Percentiles rank a stretch among this genome's conserved stretches.
Conservation (phyloP, 2,888 invertebrate species). For the Scaptomyza parva region DNA sequence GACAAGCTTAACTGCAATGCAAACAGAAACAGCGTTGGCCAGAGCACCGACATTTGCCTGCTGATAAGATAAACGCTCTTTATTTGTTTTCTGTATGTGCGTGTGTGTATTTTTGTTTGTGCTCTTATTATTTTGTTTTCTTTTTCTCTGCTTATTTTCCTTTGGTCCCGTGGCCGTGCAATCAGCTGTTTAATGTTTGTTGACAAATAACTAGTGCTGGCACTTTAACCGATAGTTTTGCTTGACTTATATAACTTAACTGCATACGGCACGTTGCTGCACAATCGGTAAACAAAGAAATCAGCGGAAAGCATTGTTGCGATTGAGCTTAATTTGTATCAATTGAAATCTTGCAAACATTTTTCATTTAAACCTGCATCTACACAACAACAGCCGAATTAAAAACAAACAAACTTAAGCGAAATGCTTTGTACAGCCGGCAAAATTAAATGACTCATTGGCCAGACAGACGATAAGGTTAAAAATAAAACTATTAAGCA, state of each 20-base stretch:
- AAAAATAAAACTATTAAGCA: not conserved
- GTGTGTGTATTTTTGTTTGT: conserved; percentile 13
- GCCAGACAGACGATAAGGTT: conserved; percentile 1
- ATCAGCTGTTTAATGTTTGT: conserved; percentile 58
- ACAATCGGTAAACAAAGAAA: not conserved
- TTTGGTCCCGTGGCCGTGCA: conserved; percentile 11
- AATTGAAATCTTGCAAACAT: conserved; percentile 50
- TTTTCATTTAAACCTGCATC: conserved; percentile 33
- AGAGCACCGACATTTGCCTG: conserved; percentile 31
- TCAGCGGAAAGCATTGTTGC: conserved; percentile 4
- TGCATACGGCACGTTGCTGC: not conserved
- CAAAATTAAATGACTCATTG: conserved; percentile 32
- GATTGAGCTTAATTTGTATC: conserved; percentile 57
- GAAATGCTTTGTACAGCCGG: conserved; percentile 23
- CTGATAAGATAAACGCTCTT: conserved; percentile 65
- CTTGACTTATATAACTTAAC: conserved; percentile 17
- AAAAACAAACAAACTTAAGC: conserved; percentile 4
- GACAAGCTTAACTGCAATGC: conserved; percentile 31
- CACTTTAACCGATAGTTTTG: conserved; percentile 37
- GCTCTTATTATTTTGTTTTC: conserved; percentile 20
- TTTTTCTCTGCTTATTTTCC: conserved; percentile 9
- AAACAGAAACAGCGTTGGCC: conserved; percentile 44
- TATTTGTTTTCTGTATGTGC: not conserved
- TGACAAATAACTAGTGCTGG: conserved; percentile 41
- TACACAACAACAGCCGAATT: conserved; percentile 6